These are phyloP conservation scores for Tachuris rubrigastra DNA, from an alignment of 2,113 vertebrate species.

Conservation along the genomic window DNA sequence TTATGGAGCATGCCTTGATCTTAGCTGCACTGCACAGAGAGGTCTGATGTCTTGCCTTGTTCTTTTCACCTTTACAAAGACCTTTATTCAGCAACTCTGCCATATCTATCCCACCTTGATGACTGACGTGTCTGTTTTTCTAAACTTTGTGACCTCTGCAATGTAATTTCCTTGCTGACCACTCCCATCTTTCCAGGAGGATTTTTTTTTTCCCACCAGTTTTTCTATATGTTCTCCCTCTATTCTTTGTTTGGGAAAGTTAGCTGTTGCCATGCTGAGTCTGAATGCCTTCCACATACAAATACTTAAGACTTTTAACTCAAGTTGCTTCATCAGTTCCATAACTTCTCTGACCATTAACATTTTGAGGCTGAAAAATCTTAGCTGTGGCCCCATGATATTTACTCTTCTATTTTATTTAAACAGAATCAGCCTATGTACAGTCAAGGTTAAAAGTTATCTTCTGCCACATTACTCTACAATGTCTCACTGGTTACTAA, in stretches of 20 bases:
- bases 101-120: neutral
- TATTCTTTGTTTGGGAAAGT: neutral
- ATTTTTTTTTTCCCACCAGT: neutral
- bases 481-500: conserved; percentile 10
- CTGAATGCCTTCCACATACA: neutral
- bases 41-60: neutral
- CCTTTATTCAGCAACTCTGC: neutral
- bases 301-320: neutral
- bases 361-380: neutral
- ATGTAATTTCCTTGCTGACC: neutral
- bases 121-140: neutral
- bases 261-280: neutral
- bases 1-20: neutral
- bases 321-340: neutral
- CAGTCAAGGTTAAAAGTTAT: conserved; percentile 45
- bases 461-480: conserved; percentile 15
- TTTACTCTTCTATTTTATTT: conserved; percentile 21
- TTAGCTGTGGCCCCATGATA: neutral
- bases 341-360: neutral
- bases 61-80: neutral
- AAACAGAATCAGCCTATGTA: neutral
- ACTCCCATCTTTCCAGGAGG: neutral
- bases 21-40: neutral
- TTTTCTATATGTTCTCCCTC: neutral
- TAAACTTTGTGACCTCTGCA: neutral